Conservation (phyloP, 2,888 invertebrate genomes). For the Zelleria hepariella region DNA sequence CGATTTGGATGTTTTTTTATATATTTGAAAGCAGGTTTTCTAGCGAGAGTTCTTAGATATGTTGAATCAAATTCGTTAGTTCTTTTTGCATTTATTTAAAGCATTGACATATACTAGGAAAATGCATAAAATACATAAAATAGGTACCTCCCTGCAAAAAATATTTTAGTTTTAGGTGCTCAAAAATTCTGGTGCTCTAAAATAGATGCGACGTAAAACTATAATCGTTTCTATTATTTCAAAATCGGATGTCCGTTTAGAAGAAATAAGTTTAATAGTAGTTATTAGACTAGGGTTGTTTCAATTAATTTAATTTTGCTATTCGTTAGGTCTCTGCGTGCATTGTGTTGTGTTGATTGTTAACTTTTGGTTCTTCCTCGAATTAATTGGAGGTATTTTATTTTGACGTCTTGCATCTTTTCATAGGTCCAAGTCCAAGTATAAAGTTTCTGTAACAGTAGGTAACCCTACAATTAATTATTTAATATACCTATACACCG, state of each 20-base stretch:
- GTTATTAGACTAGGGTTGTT: background rate
- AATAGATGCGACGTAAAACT: background rate
- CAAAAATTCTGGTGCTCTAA: background rate
- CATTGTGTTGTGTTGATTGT: background rate
- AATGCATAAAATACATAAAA: no score
- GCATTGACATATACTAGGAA: no score
- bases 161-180: background rate
- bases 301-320: background rate
- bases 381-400: background rate
- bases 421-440: no score
- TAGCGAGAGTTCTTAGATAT: no score
- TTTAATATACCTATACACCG: no score
- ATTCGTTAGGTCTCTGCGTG: background rate
- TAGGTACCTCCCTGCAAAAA: background rate
- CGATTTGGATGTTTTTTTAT: no score
- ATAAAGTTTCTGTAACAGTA: no score
- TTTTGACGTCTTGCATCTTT: background rate
- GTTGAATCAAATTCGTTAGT: no score
- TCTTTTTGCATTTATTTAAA: no score
- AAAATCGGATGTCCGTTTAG: background rate
- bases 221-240: background rate
- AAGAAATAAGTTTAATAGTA: background rate
- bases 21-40: no score
- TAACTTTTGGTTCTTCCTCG: background rate
- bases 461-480: no score